phyloP scores from a whole-genome alignment of 2,888 invertebrate species.

The Chrysodeixis includens region DNA sequence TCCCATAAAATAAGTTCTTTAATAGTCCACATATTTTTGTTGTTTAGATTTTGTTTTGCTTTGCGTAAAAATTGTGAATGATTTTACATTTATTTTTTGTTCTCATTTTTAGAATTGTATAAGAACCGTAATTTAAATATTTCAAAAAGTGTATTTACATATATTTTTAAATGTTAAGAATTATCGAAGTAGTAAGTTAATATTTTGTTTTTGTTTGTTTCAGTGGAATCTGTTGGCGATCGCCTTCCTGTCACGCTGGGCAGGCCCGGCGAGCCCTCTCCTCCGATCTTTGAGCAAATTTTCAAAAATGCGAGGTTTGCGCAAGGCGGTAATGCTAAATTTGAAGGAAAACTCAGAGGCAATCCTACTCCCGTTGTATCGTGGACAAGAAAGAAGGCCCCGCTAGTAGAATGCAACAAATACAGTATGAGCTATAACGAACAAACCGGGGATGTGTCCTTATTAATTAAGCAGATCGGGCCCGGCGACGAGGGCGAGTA shows the following conservation, averaged over 20 bases:
- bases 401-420: slow-evolving; percentile 95
- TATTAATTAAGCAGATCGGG: slow-evolving; percentile 97
- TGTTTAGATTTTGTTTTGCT: too few relatives aligned
- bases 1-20: too few relatives aligned
- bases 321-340: slow-evolving; percentile 97
- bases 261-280: slow-evolving; percentile 94
- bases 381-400: slow-evolving; percentile 96
- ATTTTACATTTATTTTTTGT: too few relatives aligned
- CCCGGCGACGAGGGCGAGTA: slow-evolving; percentile 99
- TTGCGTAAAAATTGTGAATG: background rate
- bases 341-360: slow-evolving; percentile 97
- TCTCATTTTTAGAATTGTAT: background rate
- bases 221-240: slow-evolving; percentile 91
- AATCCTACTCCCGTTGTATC: slow-evolving; percentile 97
- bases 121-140: too few relatives aligned
- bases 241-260: slow-evolving; percentile 78
- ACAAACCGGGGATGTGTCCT: slow-evolving; percentile 95
- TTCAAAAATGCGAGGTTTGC: slow-evolving; percentile 98
- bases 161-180: background rate
- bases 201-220: slow-evolving; percentile 75
- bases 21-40: too few relatives aligned
- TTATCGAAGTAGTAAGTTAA: slow-evolving; percentile 1
- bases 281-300: slow-evolving; percentile 98
- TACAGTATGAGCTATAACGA: slow-evolving; percentile 97
- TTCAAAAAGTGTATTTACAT: too few relatives aligned